Conservation (phyloP, 2,797 vertebrate genomes). For the Salarias fasciatus region DNA sequence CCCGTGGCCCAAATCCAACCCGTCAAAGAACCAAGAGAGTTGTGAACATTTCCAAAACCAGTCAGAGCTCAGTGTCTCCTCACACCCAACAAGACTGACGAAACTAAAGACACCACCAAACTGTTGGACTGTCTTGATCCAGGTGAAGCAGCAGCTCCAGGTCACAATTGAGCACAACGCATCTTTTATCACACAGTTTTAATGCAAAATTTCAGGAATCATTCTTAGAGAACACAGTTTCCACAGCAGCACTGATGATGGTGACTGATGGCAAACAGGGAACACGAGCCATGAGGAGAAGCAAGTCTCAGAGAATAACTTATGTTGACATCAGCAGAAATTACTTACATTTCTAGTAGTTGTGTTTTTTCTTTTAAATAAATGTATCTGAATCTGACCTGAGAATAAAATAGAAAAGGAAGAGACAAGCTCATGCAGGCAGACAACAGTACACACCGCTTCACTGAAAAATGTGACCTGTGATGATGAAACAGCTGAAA, state of each 20-base stretch:
- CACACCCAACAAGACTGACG: no score
- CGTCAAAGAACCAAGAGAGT: no score
- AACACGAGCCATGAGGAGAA: not conserved
- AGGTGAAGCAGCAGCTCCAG: no score
- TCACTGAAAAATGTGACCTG: not conserved
- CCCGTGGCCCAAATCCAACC: no score
- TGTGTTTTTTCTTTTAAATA: not conserved
- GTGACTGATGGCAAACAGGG: not conserved
- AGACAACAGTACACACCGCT: no score
- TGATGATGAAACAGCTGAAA: not conserved
- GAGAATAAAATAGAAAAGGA: conserved; percentile 1
- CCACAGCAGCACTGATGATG: conserved; percentile 1
- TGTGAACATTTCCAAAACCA: no score
- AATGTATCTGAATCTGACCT: not conserved
- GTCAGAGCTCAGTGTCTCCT: no score
- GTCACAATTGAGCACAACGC: no score
- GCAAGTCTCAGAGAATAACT: not conserved
- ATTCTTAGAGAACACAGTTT: conserved; percentile 3
- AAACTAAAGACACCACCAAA: no score
- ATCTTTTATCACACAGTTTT: conserved; percentile 1
- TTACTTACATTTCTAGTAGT: not conserved
- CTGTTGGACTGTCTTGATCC: no score
- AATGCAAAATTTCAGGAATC: conserved; percentile 10
- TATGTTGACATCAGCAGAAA: not conserved
- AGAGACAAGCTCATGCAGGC: not conserved